phyloP scores from a whole-genome alignment of 2,888 invertebrate genomes.

The Andrena bicolor region DNA sequence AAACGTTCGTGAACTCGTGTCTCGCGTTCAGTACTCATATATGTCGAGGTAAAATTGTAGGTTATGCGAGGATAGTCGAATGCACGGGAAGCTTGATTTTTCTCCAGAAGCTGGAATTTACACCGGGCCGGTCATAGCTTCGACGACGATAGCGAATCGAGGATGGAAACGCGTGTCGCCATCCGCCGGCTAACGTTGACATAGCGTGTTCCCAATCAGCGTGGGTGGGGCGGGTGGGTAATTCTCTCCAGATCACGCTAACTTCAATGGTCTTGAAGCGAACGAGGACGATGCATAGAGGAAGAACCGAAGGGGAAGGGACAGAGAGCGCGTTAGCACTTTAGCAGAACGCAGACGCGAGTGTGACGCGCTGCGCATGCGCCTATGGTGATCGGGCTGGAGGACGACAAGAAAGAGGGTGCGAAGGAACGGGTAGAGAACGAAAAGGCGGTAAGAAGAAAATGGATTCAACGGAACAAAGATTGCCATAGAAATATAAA shows the following conservation, averaged over 20 bases:
- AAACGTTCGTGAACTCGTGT: no score
- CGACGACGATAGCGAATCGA: slow-evolving; percentile 21
- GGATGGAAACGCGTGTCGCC: slow-evolving; percentile 51
- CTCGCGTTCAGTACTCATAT: no score
- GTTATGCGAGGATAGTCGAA: neutral
- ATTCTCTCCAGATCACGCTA: slow-evolving; percentile 45
- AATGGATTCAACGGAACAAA: neutral
- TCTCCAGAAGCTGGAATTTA: slow-evolving; percentile 24
- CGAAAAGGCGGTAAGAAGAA: slow-evolving; percentile 6
- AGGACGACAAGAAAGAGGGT: slow-evolving; percentile 24
- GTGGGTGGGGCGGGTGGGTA: slow-evolving; percentile 28
- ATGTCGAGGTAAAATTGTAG: no score
- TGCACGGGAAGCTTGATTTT: neutral
- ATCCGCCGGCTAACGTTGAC: slow-evolving; percentile 47
- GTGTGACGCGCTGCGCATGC: slow-evolving; percentile 50
- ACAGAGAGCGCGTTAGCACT: neutral
- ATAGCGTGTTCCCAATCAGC: slow-evolving; percentile 12
- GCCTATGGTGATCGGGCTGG: slow-evolving; percentile 37
- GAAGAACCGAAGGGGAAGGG: slow-evolving; percentile 23
- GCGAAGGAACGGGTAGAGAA: slow-evolving; percentile 18
- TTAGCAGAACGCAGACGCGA: slow-evolving; percentile 35
- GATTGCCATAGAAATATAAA: neutral
- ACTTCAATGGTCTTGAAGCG: slow-evolving; percentile 22
- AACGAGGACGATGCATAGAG: slow-evolving; percentile 7
- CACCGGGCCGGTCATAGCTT: slow-evolving; percentile 4